Evolutionary conservation across 30 jellyfish, hydroid and myxozoan species (phyloP).

Genomic region (Aurelia aurita complex sp. Pacific): DNA sequence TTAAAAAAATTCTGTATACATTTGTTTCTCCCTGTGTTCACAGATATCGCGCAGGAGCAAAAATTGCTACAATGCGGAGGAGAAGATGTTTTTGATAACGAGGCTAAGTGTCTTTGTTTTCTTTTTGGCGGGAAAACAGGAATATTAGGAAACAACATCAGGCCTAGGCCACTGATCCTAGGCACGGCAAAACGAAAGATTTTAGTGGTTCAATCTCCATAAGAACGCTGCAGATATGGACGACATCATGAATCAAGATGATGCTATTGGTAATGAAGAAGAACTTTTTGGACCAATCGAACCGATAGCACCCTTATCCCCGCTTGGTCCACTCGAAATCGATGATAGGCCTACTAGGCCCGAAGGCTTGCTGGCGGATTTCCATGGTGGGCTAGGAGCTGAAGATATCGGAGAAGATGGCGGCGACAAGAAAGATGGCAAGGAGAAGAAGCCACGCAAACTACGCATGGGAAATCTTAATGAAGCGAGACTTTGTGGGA

Average conservation of each 20-base stretch:
- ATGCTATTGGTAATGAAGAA: slow-evolving; percentile 26
- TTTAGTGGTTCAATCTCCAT: background rate
- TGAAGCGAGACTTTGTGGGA: slow-evolving; percentile 44
- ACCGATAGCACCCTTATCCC: slow-evolving; percentile 59
- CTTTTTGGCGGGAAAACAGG: too few relatives aligned
- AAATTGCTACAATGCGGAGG: too few relatives aligned
- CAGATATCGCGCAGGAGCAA: too few relatives aligned
- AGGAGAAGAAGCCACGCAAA: slow-evolving; percentile 19
- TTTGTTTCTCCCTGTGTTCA: too few relatives aligned
- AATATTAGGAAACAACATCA: too few relatives aligned
- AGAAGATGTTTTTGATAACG: too few relatives aligned
- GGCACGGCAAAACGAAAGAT: too few relatives aligned
- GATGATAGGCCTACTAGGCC: slow-evolving; percentile 48
- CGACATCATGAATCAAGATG: slow-evolving; percentile 14
- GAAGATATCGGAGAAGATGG: slow-evolving; percentile 2
- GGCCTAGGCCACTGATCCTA: too few relatives aligned
- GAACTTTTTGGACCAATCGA: slow-evolving; percentile 30
- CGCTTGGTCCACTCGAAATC: slow-evolving; percentile 28
- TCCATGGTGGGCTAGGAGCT: slow-evolving; percentile 1
- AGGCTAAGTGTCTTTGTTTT: too few relatives aligned
- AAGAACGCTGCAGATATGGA: slow-evolving; percentile 14
- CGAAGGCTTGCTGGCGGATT: background rate
- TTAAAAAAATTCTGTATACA: too few relatives aligned
- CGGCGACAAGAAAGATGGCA: background rate
- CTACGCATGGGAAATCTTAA: slow-evolving; percentile 11